These are phyloP conservation scores for Thryonomys swinderianus DNA, from an alignment of 2,113 vertebrate species.

Conservation along the genomic window DNA sequence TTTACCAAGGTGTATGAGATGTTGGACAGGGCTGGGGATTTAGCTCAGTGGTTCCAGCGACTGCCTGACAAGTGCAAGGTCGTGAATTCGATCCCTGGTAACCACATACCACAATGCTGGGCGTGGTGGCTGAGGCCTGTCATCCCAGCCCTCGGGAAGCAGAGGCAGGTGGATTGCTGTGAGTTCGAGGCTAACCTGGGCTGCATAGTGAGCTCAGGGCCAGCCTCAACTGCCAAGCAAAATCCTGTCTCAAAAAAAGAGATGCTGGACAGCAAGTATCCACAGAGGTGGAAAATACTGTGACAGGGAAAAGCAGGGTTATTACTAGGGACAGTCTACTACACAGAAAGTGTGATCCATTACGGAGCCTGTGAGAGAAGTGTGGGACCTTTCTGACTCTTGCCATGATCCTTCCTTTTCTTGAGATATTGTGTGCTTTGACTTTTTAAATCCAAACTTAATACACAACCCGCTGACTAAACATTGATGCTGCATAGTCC, in stretches of 20 bases:
- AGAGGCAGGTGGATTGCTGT: too few species aligned
- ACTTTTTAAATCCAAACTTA: not conserved
- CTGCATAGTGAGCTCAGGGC: too few species aligned
- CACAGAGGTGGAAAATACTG: not conserved
- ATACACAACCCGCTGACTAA: not conserved
- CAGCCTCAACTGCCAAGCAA: too few species aligned
- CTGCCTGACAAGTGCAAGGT: too few species aligned
- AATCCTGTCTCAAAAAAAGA: too few species aligned
- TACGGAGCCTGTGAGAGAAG: not conserved
- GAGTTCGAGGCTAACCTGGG: too few species aligned
- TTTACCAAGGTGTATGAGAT: not conserved
- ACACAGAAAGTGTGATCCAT: not conserved
- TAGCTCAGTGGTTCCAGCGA: too few species aligned
- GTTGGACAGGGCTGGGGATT: too few species aligned
- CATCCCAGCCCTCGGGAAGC: too few species aligned
- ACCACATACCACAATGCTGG: too few species aligned
- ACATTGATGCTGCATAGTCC: not conserved
- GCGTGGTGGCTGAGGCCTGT: too few species aligned
- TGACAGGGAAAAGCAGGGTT: not conserved
- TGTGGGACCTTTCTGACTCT: not conserved
- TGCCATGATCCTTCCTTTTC: not conserved
- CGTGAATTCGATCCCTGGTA: too few species aligned
- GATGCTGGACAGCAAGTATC: not conserved
- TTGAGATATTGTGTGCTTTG: not conserved
- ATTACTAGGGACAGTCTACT: not conserved